These are phyloP conservation scores for Lordiphosa fenestrarum DNA, from an alignment of 2,888 invertebrate genomes.

Conservation along the genomic window DNA sequence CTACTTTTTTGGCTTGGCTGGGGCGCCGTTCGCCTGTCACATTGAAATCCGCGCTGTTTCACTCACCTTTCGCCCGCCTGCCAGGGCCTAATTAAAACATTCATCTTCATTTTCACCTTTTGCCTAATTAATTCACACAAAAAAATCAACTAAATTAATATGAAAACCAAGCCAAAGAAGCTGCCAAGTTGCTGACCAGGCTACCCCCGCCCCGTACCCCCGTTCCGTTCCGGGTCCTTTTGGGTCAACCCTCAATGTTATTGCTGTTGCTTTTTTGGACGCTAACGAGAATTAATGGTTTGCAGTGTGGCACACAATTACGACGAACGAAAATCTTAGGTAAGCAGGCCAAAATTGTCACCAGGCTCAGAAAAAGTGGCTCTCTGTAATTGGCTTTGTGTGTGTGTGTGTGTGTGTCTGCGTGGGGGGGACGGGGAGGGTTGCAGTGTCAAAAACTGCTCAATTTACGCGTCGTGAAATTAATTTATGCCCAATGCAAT, in stretches of 20 bases:
- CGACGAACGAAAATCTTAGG: slow-evolving; percentile 64
- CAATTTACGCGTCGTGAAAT: slow-evolving; percentile 80
- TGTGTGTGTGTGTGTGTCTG: slow-evolving; percentile 13
- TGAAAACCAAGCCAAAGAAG: slow-evolving; percentile 72
- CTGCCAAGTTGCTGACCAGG: slow-evolving; percentile 63
- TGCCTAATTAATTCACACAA: slow-evolving; percentile 79
- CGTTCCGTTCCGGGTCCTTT: slow-evolving; percentile 1
- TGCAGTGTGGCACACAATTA: slow-evolving; percentile 78
- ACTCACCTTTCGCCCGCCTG: slow-evolving; percentile 41
- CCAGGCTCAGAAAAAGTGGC: slow-evolving; percentile 55
- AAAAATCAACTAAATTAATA: slow-evolving; percentile 78
- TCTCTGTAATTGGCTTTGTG: slow-evolving; percentile 65
- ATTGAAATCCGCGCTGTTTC: slow-evolving; percentile 40
- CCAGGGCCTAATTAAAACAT: slow-evolving; percentile 78
- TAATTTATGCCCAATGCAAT: slow-evolving; percentile 81
- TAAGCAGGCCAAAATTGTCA: slow-evolving; percentile 69
- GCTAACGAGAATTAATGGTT: slow-evolving; percentile 79
- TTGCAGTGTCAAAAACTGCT: slow-evolving; percentile 70
- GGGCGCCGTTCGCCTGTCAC: slow-evolving; percentile 19
- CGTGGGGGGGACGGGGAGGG: neutral
- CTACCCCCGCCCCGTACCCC: slow-evolving; percentile 7
- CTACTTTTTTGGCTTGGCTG: slow-evolving; percentile 1
- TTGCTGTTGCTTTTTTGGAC: slow-evolving; percentile 47
- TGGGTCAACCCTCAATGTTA: slow-evolving; percentile 20
- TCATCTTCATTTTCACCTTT: slow-evolving; percentile 80